phyloP scores from a whole-genome alignment of 1,140 invertebrate genomes.

The Megathymus violae region DNA sequence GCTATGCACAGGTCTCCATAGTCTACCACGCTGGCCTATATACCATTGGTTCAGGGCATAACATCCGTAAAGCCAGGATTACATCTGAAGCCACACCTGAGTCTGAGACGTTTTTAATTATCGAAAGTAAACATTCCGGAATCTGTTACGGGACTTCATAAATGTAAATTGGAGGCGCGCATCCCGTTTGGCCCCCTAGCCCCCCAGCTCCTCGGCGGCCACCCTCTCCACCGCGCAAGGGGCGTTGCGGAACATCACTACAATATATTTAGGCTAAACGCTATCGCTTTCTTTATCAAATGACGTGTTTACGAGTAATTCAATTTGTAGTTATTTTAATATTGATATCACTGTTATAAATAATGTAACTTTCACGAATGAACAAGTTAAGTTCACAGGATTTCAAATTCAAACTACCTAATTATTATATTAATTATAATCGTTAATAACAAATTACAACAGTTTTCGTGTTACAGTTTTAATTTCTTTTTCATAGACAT shows the following conservation, averaged over 20 bases:
- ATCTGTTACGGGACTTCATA: constrained; percentile 79
- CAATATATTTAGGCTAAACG: constrained; percentile 29
- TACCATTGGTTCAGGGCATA: not conserved
- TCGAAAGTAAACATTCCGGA: constrained; percentile 77
- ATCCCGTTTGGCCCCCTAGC: constrained; percentile 62
- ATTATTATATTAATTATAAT: too few relatives aligned
- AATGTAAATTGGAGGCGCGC: constrained; percentile 80
- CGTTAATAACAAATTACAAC: too few relatives aligned
- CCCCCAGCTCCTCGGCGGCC: constrained; percentile 24
- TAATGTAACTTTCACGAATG: too few relatives aligned
- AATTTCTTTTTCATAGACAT: too few relatives aligned
- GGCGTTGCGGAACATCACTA: constrained; percentile 29
- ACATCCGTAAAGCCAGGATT: not conserved
- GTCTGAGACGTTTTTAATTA: constrained; percentile 76
- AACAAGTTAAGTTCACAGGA: too few relatives aligned
- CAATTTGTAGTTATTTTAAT: not conserved
- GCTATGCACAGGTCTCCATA: too few relatives aligned
- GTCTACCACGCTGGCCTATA: too few relatives aligned
- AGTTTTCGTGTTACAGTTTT: too few relatives aligned
- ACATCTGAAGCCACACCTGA: constrained; percentile 40
- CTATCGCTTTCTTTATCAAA: constrained; percentile 23
- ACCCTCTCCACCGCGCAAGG: constrained; percentile 36
- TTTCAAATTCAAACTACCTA: too few relatives aligned
- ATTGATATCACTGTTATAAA: too few relatives aligned
- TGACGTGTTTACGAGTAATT: not conserved